phyloP scores from a whole-genome alignment of 1,140 invertebrate species.

The Elymnias hypermnestra region DNA sequence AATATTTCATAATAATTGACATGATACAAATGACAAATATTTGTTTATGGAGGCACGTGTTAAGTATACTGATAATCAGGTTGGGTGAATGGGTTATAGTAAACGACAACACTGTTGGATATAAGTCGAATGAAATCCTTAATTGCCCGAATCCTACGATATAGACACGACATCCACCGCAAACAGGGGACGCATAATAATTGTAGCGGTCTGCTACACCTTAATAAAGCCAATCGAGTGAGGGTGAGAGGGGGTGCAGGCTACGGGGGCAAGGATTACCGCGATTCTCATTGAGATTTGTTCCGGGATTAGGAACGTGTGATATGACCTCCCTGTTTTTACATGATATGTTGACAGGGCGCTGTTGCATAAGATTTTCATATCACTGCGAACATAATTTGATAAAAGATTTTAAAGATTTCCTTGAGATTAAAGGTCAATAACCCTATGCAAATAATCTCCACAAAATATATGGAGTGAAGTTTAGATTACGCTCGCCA shows the following conservation, averaged over 20 bases:
- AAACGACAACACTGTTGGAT: conserved; percentile 8
- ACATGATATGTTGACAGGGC: conserved; percentile 6
- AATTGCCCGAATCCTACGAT: conserved; percentile 66
- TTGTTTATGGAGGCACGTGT: too few species aligned
- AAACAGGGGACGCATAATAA: conserved; percentile 74
- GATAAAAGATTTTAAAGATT: too few species aligned
- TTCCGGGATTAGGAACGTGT: conserved; percentile 67
- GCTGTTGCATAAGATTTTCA: not conserved
- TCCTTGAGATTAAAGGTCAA: too few species aligned
- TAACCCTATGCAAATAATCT: too few species aligned
- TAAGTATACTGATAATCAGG: too few species aligned
- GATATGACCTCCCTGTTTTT: conserved; percentile 36
- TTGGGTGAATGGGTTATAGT: not conserved
- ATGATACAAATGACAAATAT: too few species aligned
- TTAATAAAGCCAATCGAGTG: conserved; percentile 73
- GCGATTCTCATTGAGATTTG: conserved; percentile 74
- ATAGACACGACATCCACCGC: conserved; percentile 63
- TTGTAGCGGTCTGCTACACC: conserved; percentile 72
- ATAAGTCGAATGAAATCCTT: conserved; percentile 63
- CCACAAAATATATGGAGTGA: too few species aligned
- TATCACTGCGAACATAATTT: too few species aligned
- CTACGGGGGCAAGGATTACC: conserved; percentile 53
- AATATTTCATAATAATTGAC: too few species aligned
- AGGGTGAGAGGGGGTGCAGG: conserved; percentile 23
- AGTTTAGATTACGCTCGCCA: too few species aligned